Evolutionary conservation across 2,888 invertebrate genomes (phyloP).

Genomic region (Aphelenchoides bicaudatus): DNA sequence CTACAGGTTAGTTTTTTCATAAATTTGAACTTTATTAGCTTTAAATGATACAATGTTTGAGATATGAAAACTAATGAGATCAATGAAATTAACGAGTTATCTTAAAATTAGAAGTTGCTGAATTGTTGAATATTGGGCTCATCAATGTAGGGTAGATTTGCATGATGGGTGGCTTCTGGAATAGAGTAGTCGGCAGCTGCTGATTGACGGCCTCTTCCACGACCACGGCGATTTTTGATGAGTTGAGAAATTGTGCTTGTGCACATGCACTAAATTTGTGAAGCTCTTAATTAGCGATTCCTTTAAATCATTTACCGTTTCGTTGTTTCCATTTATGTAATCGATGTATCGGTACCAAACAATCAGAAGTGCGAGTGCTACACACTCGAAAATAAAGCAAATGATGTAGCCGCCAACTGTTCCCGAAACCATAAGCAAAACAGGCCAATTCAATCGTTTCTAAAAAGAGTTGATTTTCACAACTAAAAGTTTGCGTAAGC

Average conservation of each 20-base stretch:
- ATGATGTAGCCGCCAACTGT: conserved; percentile 43
- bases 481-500: background rate
- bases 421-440: conserved; percentile 41
- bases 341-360: conserved; percentile 53
- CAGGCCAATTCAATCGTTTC: conserved; percentile 32
- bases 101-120: conserved; percentile 47
- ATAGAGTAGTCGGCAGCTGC: conserved; percentile 41
- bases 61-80: background rate
- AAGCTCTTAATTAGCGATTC: background rate
- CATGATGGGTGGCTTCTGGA: conserved; percentile 40
- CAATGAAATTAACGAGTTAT: background rate
- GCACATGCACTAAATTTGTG: conserved; percentile 31
- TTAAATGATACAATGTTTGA: background rate
- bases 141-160: conserved; percentile 44
- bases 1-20: conserved; percentile 66
- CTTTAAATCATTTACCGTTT: conserved; percentile 32
- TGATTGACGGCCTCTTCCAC: conserved; percentile 19
- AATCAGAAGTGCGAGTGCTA: conserved; percentile 41
- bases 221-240: conserved; percentile 25
- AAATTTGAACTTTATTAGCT: too few relatives aligned
- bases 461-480: background rate
- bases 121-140: conserved; percentile 48
- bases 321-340: conserved; percentile 45
- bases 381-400: conserved; percentile 33
- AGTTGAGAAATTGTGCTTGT: conserved; percentile 23